phyloP scores from a whole-genome alignment of 2,113 vertebrate genomes.

The Scophthalmus maximus region DNA sequence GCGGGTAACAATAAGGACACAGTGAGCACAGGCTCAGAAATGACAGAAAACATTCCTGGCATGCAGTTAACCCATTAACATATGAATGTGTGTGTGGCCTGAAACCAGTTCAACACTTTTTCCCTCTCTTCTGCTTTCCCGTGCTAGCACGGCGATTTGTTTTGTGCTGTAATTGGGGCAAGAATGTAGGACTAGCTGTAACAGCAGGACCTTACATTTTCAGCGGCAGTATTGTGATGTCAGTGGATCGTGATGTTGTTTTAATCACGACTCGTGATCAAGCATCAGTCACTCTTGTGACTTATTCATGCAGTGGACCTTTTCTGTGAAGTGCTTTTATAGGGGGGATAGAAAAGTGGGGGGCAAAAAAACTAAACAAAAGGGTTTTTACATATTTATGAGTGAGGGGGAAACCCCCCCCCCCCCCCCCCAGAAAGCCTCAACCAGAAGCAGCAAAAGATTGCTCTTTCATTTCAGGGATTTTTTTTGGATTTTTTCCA shows the following conservation, averaged over 20 bases:
- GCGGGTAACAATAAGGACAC: background rate
- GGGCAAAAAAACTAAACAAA: constrained; percentile 66
- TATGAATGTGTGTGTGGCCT: constrained; percentile 63
- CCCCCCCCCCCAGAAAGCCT: too few relatives aligned
- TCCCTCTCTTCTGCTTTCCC: constrained; percentile 13
- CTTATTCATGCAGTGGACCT: constrained; percentile 74
- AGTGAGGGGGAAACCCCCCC: constrained; percentile 53
- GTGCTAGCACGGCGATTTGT: constrained; percentile 62
- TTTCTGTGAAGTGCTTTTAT: constrained; percentile 68
- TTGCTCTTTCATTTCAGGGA: constrained; percentile 16
- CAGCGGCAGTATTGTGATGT: constrained; percentile 8
- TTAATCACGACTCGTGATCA: constrained; percentile 43
- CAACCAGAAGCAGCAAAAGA: constrained; percentile 35
- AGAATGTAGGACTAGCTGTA: constrained; percentile 70
- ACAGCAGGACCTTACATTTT: constrained; percentile 18
- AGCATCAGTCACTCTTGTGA: constrained; percentile 47
- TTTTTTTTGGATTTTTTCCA: background rate
- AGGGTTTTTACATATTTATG: constrained; percentile 82
- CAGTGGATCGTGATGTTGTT: too few relatives aligned
- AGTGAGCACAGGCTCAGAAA: background rate
- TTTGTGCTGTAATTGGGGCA: constrained; percentile 76
- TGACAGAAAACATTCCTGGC: constrained; percentile 39
- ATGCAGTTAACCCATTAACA: constrained; percentile 67
- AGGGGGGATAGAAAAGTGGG: constrained; percentile 26
- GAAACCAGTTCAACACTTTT: constrained; percentile 67